phyloP scores from a whole-genome alignment of 2,888 invertebrate genomes.

The Xanthia icteritia region DNA sequence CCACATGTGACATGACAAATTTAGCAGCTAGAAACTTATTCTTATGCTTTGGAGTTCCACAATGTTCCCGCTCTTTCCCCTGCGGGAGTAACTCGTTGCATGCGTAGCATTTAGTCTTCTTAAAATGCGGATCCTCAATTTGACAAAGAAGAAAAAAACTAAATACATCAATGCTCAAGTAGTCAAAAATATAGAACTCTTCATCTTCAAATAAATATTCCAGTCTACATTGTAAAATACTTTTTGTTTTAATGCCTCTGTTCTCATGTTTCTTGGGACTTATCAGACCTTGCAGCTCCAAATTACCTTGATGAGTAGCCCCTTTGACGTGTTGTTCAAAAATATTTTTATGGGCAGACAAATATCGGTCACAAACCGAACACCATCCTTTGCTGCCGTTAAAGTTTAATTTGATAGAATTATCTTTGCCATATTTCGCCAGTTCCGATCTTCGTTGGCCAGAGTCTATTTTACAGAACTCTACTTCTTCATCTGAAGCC shows the following conservation, averaged over 20 bases:
- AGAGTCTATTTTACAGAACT: conserved; percentile 63
- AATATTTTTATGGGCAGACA: conserved; percentile 71
- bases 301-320: conserved; percentile 71
- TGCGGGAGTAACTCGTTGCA: conserved; percentile 71
- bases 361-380: conserved; percentile 72
- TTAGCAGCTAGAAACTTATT: conserved; percentile 68
- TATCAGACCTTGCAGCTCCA: conserved; percentile 71
- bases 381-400: conserved; percentile 79
- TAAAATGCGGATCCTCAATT: conserved; percentile 62
- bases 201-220: conserved; percentile 47
- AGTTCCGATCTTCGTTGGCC: conserved; percentile 75
- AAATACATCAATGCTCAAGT: conserved; percentile 60
- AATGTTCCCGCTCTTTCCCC: conserved; percentile 71
- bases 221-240: conserved; percentile 36
- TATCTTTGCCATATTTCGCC: conserved; percentile 73
- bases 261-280: conserved; percentile 54
- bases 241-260: conserved; percentile 12
- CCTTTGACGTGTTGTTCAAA: conserved; percentile 76
- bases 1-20: conserved; percentile 53
- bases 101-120: conserved; percentile 73
- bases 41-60: conserved; percentile 69
- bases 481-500: conserved; percentile 42
- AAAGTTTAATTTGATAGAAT: conserved; percentile 76
- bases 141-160: conserved; percentile 71
- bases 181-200: conserved; percentile 67